Percentiles rank a stretch among this genome's conserved stretches.
Evolutionary conservation across 2,888 invertebrate genomes (phyloP).

Genomic region (Reticulitermes lucifugus): DNA sequence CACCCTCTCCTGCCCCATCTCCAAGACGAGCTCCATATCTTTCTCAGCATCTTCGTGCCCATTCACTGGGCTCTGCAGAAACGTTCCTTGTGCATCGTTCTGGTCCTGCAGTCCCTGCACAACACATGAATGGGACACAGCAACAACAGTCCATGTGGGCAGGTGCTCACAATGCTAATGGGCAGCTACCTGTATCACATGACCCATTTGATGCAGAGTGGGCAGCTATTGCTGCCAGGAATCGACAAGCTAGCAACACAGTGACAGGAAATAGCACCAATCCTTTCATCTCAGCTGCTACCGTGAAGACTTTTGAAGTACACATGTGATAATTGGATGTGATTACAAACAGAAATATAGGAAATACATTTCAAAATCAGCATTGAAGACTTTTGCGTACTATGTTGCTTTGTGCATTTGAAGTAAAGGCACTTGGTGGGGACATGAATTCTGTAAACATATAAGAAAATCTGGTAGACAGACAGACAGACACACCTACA

Average conservation of each 20-base stretch:
- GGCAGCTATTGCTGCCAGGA: slow-evolving; percentile 73
- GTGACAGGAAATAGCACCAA: slow-evolving; percentile 68
- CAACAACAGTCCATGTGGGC: slow-evolving; percentile 33
- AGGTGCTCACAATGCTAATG: slow-evolving; percentile 49
- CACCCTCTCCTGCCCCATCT: slow-evolving; percentile 53
- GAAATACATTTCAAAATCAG: not conserved
- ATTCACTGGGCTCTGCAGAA: slow-evolving; percentile 67
- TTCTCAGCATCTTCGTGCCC: slow-evolving; percentile 65
- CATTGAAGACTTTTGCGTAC: not conserved
- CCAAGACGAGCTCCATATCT: slow-evolving; percentile 69
- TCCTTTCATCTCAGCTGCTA: slow-evolving; percentile 69
- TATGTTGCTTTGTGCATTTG: not conserved
- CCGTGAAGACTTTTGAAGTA: slow-evolving; percentile 71
- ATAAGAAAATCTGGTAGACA: not conserved
- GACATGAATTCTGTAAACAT: slow-evolving; percentile 30
- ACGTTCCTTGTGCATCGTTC: slow-evolving; percentile 56
- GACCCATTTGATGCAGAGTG: slow-evolving; percentile 90
- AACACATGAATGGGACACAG: not conserved
- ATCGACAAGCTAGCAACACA: slow-evolving; percentile 56
- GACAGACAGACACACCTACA: not conserved
- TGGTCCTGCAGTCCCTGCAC: slow-evolving; percentile 40
- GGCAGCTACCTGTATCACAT: slow-evolving; percentile 56
- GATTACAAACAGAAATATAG: not conserved
- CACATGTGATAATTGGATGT: slow-evolving; percentile 65
- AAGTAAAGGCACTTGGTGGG: not conserved